Evolutionary conservation across 1,140 invertebrate genomes (phyloP), one percentile per base, ranked within the genome.

Genomic region (Muscidifurax raptorellus): DNA sequence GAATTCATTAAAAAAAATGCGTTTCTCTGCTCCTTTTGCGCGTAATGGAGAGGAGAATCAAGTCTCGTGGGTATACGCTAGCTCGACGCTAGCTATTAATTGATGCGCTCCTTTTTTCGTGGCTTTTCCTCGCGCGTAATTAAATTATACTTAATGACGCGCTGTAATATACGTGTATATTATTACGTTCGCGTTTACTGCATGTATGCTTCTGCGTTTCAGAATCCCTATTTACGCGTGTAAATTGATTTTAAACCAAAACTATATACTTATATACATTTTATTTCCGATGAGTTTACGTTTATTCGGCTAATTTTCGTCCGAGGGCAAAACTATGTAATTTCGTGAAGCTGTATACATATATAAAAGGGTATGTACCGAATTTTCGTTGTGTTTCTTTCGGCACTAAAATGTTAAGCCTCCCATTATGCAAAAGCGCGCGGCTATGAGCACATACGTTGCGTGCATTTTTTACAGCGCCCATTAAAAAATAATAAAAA

Each of bases 141-240:
- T 79, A 79, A 84, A 84, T 84, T 79, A n/a, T n/a, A 84, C 82
- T 52, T 52, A 67, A 77, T 71, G 82, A 28, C 69, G 44, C 12
- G 74, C 12, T 7, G 77, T 12, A n/a, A n/a, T n/a, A n/a, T n/a
- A n/a, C n/a, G 27, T 27, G 30, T 7, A 15, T 32, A 52, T 79
- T 67, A 64, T 64, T 66, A 79, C 25, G 36, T 12, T 22, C 28
- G 30, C n/a, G 12, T 18, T 72, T 12, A 15, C 47, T 52, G 2
- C n/a, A n/a, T n/a, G n/a, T n/a, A n/a, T n/a, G n/a, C n/a, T n/a
- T n/a, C n/a, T n/a, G n/a, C n/a, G n/a, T n/a, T n/a, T n/a, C n/a
- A n/a, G n/a, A n/a, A n/a, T n/a, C n/a, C n/a, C n/a, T n/a, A n/a
- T n/a, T n/a, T n/a, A n/a, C n/a, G n/a, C n/a, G 18, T 67, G 13